Percentiles rank a stretch among this genome's conserved stretches.
Conservation (phyloP, 2,888 invertebrate species). For the Orchestes rusci region DNA sequence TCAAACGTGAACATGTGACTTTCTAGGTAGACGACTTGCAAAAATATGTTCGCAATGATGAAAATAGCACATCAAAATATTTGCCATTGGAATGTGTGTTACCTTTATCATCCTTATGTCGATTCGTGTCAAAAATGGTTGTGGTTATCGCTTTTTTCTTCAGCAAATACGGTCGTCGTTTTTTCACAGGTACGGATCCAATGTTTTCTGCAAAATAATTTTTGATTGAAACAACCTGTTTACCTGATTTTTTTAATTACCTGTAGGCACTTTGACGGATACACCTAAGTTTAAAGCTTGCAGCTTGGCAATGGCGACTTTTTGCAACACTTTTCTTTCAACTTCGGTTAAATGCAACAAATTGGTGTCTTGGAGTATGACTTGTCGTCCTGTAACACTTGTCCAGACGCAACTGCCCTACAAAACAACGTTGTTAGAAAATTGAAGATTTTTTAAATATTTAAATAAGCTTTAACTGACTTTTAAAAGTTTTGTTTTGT, state of each 20-base stretch:
- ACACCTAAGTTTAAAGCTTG: slow-evolving; percentile 81
- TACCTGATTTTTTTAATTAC: slow-evolving; percentile 52
- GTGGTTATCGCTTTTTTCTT: slow-evolving; percentile 86
- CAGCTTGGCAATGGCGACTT: slow-evolving; percentile 78
- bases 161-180: slow-evolving; percentile 70
- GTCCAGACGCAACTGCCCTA: slow-evolving; percentile 78
- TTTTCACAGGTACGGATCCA: slow-evolving; percentile 53
- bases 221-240: not conserved
- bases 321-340: slow-evolving; percentile 73
- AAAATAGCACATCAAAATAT: not conserved
- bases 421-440: slow-evolving; percentile 16
- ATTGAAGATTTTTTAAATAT: not conserved
- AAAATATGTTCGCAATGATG: slow-evolving; percentile 1
- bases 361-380: slow-evolving; percentile 62
- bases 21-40: not conserved
- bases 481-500: no score
- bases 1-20: no score
- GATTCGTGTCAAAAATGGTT: slow-evolving; percentile 73
- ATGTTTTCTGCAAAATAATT: slow-evolving; percentile 42
- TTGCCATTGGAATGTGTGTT: slow-evolving; percentile 2
- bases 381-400: slow-evolving; percentile 59
- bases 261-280: slow-evolving; percentile 71
- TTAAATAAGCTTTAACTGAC: not conserved
- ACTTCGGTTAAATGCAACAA: slow-evolving; percentile 70
- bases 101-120: slow-evolving; percentile 58